Conservation (phyloP, 2,797 vertebrate species). For the Onychomys torridus region DNA sequence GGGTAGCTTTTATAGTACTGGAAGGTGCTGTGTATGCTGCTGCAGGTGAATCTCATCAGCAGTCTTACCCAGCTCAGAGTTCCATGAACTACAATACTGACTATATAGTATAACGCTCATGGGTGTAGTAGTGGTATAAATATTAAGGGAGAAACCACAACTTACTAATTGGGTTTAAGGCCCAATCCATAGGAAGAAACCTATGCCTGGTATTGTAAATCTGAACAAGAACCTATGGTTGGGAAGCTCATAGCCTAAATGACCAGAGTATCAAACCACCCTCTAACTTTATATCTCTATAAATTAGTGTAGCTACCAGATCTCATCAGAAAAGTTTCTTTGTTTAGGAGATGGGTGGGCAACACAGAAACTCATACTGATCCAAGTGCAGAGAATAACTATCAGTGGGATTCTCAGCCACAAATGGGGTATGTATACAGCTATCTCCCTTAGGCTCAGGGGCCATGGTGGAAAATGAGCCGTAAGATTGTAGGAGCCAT, state of each 20-base stretch:
- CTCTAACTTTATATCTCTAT: neutral
- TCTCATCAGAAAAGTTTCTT: neutral
- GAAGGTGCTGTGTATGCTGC: neutral
- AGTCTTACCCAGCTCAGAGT: neutral
- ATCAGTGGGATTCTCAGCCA: neutral
- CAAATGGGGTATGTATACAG: neutral
- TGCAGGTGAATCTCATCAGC: neutral
- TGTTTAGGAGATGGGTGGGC: neutral
- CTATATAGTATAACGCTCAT: neutral
- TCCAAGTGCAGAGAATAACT: neutral
- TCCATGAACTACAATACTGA: neutral
- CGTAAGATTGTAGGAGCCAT: neutral
- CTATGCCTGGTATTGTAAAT: neutral
- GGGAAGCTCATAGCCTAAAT: neutral
- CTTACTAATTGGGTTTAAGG: neutral
- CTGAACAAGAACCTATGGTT: neutral
- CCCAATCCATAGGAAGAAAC: neutral
- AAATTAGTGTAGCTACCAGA: neutral
- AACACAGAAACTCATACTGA: neutral
- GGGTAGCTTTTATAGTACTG: neutral
- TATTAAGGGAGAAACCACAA: neutral
- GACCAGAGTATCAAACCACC: neutral
- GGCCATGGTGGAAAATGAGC: neutral
- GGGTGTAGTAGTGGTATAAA: neutral
- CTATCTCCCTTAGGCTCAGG: neutral